Conservation (phyloP, 2,888 invertebrate genomes). For the Drosophila paranaensis region DNA sequence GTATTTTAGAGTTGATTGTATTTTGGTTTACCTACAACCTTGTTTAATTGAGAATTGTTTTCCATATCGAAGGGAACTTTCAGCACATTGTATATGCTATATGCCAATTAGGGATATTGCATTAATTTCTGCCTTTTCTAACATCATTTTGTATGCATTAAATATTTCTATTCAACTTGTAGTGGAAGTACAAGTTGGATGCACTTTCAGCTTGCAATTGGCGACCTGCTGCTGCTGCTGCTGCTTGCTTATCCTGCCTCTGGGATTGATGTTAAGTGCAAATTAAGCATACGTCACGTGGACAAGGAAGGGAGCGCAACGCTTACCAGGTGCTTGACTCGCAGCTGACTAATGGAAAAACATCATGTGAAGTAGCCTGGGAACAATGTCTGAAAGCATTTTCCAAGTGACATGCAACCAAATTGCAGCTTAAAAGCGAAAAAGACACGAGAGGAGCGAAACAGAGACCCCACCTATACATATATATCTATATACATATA, state of each 20-base stretch:
- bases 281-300: slow-evolving; percentile 58
- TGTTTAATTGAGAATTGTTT: neutral
- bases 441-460: slow-evolving; percentile 40
- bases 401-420: slow-evolving; percentile 74
- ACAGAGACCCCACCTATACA: slow-evolving; percentile 9
- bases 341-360: slow-evolving; percentile 56
- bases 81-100: too few species aligned
- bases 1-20: too few species aligned
- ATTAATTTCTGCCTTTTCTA: neutral
- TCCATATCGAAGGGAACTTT: neutral
- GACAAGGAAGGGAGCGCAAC: slow-evolving; percentile 22
- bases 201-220: neutral
- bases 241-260: slow-evolving; percentile 13
- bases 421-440: slow-evolving; percentile 73
- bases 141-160: neutral
- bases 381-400: slow-evolving; percentile 72
- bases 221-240: slow-evolving; percentile 18
- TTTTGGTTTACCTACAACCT: too few species aligned
- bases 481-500: slow-evolving; percentile 5
- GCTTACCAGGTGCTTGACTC: slow-evolving; percentile 47
- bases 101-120: too few species aligned
- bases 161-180: neutral
- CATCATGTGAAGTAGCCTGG: slow-evolving; percentile 55
- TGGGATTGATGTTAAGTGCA: slow-evolving; percentile 36
- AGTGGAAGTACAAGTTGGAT: neutral